Evolutionary conservation across 1,140 invertebrate genomes (phyloP), one percentile per base, ranked within the genome.

Genomic region (Megalonaias nervosa): DNA sequence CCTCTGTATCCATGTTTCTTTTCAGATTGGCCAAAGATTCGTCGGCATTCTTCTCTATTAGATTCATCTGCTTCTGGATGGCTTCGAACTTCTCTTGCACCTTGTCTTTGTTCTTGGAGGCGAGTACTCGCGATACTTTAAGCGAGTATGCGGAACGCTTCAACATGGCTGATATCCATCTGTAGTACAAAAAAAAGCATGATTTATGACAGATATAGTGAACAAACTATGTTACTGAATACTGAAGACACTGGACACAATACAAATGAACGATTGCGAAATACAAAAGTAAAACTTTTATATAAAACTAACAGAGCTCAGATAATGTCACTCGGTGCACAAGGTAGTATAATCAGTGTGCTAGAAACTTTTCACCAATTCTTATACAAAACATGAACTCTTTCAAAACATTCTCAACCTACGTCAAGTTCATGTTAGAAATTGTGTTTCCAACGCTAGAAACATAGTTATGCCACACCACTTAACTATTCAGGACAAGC

Each of bases 31-130:
- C 62, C 6, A 77, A 71, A 26, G 61, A 71, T 31, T 77, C 68
- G 23, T 71, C 72, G 13, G 75, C 65, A 26, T 71, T 71, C 57
- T 48, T 48, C 38, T 48, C 38, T 48, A 48, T 48, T 48, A 21
- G 23, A 16, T 48, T 57, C 21, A 77, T 77, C n/a, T 77, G 75
- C 4, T 57, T 58, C 38, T 77, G 71, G 38, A 77, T 67, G 38
- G 38, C 11, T 60, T 59, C 16, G 4, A 66, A 60, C 55, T 77
- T 70, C 11, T 77, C 75, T 21, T 77, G 71, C 26, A 67, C 69
- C n/a, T 71, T 77, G 56, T 77, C 75, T 70, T 71, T 71, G n/a
- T 69, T 71, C 62, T 77, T 77, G 15, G 75, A 69, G 1, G 69
- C 62, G 62, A 72, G 71, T 0, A 77, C 75, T 62, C 72, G 71